Evolutionary conservation across 1,140 invertebrate species (phyloP).

Genomic region (Pantala flavescens): DNA sequence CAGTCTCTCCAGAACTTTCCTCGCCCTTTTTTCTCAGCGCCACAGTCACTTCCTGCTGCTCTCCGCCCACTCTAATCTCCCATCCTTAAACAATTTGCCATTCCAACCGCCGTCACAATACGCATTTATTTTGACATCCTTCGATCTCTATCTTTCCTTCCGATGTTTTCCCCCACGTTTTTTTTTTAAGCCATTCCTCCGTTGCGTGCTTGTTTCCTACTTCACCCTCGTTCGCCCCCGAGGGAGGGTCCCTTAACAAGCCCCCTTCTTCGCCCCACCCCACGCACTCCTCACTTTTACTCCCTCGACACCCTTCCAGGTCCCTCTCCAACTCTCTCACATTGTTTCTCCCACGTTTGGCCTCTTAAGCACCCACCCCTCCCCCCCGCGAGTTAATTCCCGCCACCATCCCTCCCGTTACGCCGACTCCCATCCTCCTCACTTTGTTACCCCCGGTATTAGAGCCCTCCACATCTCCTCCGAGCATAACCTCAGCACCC

Average conservation of each 20-base stretch:
- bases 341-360: conserved; percentile 5
- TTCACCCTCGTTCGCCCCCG: neutral
- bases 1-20: neutral
- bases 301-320: neutral
- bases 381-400: neutral
- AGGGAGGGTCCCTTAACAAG: neutral
- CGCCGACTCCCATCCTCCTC: too few relatives aligned
- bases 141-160: neutral
- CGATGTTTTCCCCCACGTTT: neutral
- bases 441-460: too few relatives aligned
- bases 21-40: neutral
- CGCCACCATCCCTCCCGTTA: too few relatives aligned
- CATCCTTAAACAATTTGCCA: conserved; percentile 7
- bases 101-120: neutral
- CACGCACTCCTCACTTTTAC: neutral
- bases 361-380: neutral
- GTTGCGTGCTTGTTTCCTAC: conserved; percentile 8
- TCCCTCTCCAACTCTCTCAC: neutral
- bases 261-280: neutral
- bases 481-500: neutral
- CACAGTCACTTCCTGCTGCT: neutral
- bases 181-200: neutral
- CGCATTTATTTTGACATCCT: neutral
- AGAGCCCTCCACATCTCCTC: too few relatives aligned
- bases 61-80: neutral